These are phyloP conservation scores for Drosophila cognata DNA, from an alignment of 2,888 invertebrate genomes.

Conservation along the genomic window DNA sequence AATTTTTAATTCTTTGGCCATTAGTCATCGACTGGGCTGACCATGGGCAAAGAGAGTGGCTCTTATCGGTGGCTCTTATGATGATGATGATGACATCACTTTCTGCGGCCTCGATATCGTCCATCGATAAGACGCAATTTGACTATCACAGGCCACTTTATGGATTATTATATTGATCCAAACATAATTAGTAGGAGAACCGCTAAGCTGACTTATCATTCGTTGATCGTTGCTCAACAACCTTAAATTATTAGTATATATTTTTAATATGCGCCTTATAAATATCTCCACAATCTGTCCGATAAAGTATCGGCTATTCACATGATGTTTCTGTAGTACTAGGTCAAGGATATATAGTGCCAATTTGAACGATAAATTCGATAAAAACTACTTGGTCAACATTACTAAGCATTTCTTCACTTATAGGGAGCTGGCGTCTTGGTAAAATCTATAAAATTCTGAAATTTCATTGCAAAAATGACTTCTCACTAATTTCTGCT, in stretches of 20 bases:
- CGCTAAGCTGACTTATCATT: constrained; percentile 4
- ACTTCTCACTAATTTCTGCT: background rate
- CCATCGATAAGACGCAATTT: constrained; percentile 67
- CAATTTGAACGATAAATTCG: constrained; percentile 40
- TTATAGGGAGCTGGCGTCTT: background rate
- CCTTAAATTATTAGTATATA: background rate
- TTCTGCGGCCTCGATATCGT: constrained; percentile 40
- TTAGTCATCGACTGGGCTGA: constrained; percentile 37
- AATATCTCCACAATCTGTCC: constrained; percentile 15
- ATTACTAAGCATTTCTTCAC: constrained; percentile 30
- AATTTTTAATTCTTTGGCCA: constrained; percentile 36
- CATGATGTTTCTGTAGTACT: constrained; percentile 50
- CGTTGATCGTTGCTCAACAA: background rate
- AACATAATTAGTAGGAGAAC: constrained; percentile 29
- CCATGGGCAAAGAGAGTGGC: constrained; percentile 8
- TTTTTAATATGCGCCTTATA: constrained; percentile 19
- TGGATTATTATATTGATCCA: constrained; percentile 13
- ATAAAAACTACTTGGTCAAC: constrained; percentile 46
- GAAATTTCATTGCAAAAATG: background rate
- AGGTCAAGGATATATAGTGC: constrained; percentile 63
- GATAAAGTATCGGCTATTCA: constrained; percentile 17
- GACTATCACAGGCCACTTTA: constrained; percentile 41
- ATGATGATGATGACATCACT: constrained; percentile 64
- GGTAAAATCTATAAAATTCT: background rate
- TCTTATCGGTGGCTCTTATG: constrained; percentile 49